A percentile compares a stretch with the other conserved stretches of the same genome.
These are phyloP conservation scores for Scaptomyza caliginosa DNA, from an alignment of 2,888 invertebrate species.

Conservation along the genomic window DNA sequence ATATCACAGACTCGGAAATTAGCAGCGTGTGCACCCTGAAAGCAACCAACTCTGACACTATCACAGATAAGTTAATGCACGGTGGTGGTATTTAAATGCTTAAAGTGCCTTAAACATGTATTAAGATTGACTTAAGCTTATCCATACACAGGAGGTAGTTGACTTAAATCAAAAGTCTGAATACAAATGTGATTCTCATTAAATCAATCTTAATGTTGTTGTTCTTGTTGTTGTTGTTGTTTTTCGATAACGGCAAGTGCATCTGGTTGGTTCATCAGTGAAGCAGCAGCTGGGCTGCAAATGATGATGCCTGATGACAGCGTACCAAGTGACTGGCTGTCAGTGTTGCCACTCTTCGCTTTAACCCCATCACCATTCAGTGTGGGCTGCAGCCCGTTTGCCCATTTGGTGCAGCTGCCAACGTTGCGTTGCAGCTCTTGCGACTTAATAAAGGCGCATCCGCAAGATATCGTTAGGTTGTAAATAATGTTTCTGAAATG, in stretches of 20 bases:
- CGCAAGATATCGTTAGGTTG: slow-evolving; percentile 53
- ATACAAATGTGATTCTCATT: slow-evolving; percentile 6
- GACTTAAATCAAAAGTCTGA: slow-evolving; percentile 3
- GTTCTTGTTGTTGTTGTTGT: slow-evolving; percentile 1
- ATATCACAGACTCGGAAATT: slow-evolving; percentile 41
- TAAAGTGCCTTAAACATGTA: slow-evolving; percentile 5
- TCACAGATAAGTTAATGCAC: slow-evolving; percentile 28
- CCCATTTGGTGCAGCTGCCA: slow-evolving; percentile 38
- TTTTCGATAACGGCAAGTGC: slow-evolving; percentile 12
- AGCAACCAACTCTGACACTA: slow-evolving; percentile 16
- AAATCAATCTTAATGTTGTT: slow-evolving; percentile 4
- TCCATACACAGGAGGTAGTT: not conserved
- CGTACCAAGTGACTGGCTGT: slow-evolving; percentile 16
- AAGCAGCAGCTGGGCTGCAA: slow-evolving; percentile 35
- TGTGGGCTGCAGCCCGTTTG: not conserved
- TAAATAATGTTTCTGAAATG: slow-evolving; percentile 54
- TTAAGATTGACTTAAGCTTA: slow-evolving; percentile 1
- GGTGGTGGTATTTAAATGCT: not conserved
- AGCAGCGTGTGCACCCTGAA: slow-evolving; percentile 40
- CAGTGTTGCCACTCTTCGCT: not conserved
- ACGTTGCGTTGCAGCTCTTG: slow-evolving; percentile 2
- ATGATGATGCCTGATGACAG: slow-evolving; percentile 46
- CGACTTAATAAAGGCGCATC: slow-evolving; percentile 37
- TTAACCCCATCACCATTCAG: not conserved
- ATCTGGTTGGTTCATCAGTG: slow-evolving; percentile 23